Conservation (phyloP, 1,140 invertebrate genomes). For the Sycophaga agraensis region DNA sequence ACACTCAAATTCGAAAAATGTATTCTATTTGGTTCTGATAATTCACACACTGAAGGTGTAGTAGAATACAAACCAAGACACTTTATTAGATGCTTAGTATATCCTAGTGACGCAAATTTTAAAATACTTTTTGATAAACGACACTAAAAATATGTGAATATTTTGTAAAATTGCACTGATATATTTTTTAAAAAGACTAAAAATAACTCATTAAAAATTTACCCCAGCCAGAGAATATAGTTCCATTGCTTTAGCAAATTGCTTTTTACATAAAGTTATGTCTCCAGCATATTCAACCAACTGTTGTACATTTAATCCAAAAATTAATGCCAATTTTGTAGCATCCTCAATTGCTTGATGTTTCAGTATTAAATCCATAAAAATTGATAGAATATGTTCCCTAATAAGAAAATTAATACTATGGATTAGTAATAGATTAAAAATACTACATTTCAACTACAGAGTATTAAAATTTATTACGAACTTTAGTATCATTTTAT, state of each 20-base stretch:
- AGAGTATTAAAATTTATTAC: slow-evolving; percentile 20
- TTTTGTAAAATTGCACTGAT: neutral
- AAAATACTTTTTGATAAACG: slow-evolving; percentile 70
- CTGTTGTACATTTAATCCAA: slow-evolving; percentile 69
- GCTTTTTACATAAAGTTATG: slow-evolving; percentile 64
- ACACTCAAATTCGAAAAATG: slow-evolving; percentile 71
- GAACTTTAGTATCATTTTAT: slow-evolving; percentile 69
- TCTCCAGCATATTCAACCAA: slow-evolving; percentile 75
- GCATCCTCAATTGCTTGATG: slow-evolving; percentile 62
- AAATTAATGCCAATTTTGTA: slow-evolving; percentile 60
- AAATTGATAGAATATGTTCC: slow-evolving; percentile 66
- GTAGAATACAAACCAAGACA: slow-evolving; percentile 64
- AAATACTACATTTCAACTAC: neutral
- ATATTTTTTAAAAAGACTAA: slow-evolving; percentile 12
- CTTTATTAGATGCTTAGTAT: slow-evolving; percentile 68
- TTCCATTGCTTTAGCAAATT: slow-evolving; percentile 67
- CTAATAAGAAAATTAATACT: slow-evolving; percentile 43
- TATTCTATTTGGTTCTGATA: slow-evolving; percentile 64
- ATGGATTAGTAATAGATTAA: neutral
- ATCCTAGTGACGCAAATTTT: slow-evolving; percentile 72
- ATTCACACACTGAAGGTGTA: slow-evolving; percentile 59
- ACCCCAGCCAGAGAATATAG: slow-evolving; percentile 75
- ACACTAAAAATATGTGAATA: slow-evolving; percentile 54
- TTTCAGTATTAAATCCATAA: slow-evolving; percentile 66
- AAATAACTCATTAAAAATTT: slow-evolving; percentile 25